Evolutionary conservation across 2,888 invertebrate species (phyloP).

Genomic region (Argyresthia albistria): DNA sequence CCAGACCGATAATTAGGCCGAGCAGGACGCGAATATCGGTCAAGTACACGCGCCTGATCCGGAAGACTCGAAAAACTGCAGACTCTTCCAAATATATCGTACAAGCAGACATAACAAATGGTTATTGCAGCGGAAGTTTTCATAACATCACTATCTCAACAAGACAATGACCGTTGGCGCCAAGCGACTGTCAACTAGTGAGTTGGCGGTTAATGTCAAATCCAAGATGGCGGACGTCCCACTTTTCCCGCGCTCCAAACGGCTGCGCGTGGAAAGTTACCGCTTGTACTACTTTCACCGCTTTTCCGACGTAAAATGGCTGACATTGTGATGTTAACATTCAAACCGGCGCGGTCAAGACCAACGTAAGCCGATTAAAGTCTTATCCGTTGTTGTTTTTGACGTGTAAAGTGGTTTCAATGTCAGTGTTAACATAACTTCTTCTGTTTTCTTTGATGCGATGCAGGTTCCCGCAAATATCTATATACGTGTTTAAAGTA

Average conservation of each 20-base stretch:
- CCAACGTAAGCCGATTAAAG: constrained; percentile 9
- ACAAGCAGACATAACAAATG: constrained; percentile 36
- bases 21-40: constrained; percentile 53
- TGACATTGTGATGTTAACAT: constrained; percentile 37
- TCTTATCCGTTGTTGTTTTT: background rate
- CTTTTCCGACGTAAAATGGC: constrained; percentile 65
- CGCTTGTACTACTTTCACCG: constrained; percentile 68
- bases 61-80: constrained; percentile 36
- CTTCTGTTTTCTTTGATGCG: too few species aligned
- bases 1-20: constrained; percentile 43
- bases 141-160: constrained; percentile 39
- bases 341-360: constrained; percentile 57
- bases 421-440: too few species aligned
- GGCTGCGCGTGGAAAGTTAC: constrained; percentile 67
- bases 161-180: constrained; percentile 47
- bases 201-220: constrained; percentile 39
- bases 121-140: constrained; percentile 32
- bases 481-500: too few species aligned
- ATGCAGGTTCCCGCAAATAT: too few species aligned
- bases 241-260: constrained; percentile 65
- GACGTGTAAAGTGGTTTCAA: background rate
- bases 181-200: constrained; percentile 10
- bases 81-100: constrained; percentile 33
- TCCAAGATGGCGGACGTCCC: constrained; percentile 61
- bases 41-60: constrained; percentile 32